phyloP scores from a whole-genome alignment of 2,113 vertebrate species.

The Saccopteryx bilineata region DNA sequence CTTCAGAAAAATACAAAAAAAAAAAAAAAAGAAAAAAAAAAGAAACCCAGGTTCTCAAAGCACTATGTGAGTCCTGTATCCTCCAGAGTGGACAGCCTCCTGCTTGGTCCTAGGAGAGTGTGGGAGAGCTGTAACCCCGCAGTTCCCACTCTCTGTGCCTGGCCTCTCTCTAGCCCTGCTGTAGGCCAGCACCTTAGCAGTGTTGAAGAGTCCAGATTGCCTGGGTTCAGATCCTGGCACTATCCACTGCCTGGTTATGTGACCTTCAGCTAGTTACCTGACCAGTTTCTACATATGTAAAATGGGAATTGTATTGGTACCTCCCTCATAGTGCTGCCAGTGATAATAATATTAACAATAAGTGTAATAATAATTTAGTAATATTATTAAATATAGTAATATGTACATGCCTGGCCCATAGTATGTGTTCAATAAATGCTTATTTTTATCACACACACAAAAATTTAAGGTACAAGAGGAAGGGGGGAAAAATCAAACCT shows the following conservation, averaged over 20 bases:
- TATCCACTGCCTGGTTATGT: neutral
- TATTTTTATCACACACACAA: neutral
- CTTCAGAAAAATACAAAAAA: too few relatives aligned
- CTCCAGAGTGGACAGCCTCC: neutral
- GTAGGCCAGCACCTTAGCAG: neutral
- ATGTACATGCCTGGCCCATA: neutral
- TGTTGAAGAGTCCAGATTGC: neutral
- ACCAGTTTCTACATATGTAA: neutral
- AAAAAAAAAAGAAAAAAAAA: neutral
- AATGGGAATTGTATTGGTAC: neutral
- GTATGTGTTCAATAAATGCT: neutral
- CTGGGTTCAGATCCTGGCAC: neutral
- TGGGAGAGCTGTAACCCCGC: neutral
- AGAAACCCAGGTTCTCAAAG: neutral
- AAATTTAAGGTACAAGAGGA: neutral
- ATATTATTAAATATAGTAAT: neutral
- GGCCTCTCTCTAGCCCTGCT: too few relatives aligned
- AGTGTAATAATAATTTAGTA: neutral
- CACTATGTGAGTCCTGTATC: neutral
- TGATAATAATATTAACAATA: neutral
- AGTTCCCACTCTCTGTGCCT: neutral
- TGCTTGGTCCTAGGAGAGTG: neutral
- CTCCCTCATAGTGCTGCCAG: too few relatives aligned
- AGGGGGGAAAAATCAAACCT: slow-evolving; percentile 30
- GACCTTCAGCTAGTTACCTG: neutral